Percentiles rank a stretch among this genome's conserved stretches.
phyloP scores from a whole-genome alignment of 2,797 vertebrate species.

The Chelon labrosus region DNA sequence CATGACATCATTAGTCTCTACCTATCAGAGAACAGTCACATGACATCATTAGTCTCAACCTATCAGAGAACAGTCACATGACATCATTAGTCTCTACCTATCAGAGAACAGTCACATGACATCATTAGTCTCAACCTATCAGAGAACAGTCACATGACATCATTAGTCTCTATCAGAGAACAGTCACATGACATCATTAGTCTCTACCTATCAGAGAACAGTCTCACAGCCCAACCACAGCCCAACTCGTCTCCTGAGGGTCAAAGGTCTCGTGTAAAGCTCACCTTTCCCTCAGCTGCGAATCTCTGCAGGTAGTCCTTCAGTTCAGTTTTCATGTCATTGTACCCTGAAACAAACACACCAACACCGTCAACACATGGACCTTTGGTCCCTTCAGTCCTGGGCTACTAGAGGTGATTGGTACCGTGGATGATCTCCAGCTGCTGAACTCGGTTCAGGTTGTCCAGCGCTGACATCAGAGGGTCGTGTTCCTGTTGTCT shows the following conservation, averaged over 20 bases:
- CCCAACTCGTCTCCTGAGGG: too few relatives aligned
- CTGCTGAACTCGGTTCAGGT: constrained; percentile 94
- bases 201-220: neutral
- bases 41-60: too few relatives aligned
- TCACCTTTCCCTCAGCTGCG: constrained; percentile 96
- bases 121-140: too few relatives aligned
- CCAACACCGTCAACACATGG: neutral
- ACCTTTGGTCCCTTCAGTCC: neutral
- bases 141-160: neutral
- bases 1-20: too few relatives aligned
- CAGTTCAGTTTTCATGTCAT: constrained; percentile 96
- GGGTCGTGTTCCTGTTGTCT: constrained; percentile 88
- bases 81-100: too few relatives aligned
- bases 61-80: too few relatives aligned
- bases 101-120: too few relatives aligned
- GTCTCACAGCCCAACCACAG: too few relatives aligned
- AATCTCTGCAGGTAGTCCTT: constrained; percentile 96
- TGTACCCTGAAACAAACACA: constrained; percentile 85
- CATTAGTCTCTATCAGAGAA: neutral
- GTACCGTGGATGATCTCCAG: constrained; percentile 92
- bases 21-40: too few relatives aligned
- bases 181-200: neutral
- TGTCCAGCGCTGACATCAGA: constrained; percentile 94
- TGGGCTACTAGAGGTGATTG: neutral
- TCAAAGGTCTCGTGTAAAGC: neutral